Evolutionary conservation across 2,888 invertebrate genomes (phyloP), one percentile per base, ranked within the genome.

Genomic region (Tenthredo mesomela): DNA sequence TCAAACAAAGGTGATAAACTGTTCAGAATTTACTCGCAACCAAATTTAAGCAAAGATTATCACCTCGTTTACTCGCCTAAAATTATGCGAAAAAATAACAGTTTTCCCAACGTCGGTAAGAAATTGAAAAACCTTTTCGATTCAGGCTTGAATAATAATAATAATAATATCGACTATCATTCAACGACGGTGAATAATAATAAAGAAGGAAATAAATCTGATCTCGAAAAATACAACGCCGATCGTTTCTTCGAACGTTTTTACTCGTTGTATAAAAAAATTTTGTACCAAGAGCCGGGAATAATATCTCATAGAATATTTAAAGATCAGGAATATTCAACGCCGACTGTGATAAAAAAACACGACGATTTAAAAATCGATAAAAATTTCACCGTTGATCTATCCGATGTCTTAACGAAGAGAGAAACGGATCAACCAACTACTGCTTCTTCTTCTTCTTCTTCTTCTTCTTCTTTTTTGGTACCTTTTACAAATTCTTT

Each of bases 11-110:
- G 12, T 86, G 85, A 58, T 84, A 89, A 86, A 84, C 89, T 90
- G 37, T 84, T 86, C 12, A 91, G 88, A 82, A 87, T 87, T n/a
- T 86, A 87, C 78, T 91, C 90, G 6, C 88, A 90, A 50, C 89
- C 91, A 21, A 90, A 89, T 87, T 86, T 91, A 65, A 85, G 87
- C 25, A 87, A 73, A 43, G 87, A 88, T 85, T 86, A 86, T 33
- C 78, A 87, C 71, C 67, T 87, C 54, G 54, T 85, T 7, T 82
- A 87, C 80, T 85, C 85, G 2, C 40, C 85, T 10, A 61, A 43
- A 21, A 54, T 84, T 58, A 15, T 50, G n/a, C 75, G 50, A n/a
- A 88, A 85, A 9, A 84, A 80, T 12, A 88, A 85, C 25, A 86
- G 78, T n/a, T 87, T 88, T 33, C 73, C 87, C 10, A 89, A 85